A percentile compares a stretch with the other conserved stretches of the same genome.
Evolutionary conservation across 2,888 invertebrate genomes (phyloP).

Genomic region (Syrphus vitripennis): DNA sequence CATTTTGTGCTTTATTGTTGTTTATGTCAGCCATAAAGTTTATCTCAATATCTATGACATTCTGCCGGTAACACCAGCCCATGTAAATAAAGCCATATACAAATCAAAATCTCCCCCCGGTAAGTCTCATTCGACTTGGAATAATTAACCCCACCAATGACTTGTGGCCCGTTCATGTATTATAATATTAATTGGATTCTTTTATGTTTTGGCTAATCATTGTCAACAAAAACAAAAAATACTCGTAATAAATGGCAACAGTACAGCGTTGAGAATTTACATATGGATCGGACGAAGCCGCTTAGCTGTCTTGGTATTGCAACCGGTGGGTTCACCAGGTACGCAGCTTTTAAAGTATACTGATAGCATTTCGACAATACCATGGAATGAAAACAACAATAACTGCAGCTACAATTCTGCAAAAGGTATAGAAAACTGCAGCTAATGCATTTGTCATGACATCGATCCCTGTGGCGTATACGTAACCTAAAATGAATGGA

Average conservation of each 20-base stretch:
- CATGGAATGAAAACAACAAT: constrained; percentile 38
- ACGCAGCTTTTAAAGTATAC: constrained; percentile 46
- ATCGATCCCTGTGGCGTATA: constrained; percentile 42
- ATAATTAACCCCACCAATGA: constrained; percentile 56
- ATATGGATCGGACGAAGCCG: constrained; percentile 56
- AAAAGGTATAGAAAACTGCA: not conserved
- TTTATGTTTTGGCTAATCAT: constrained; percentile 23
- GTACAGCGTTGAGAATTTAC: constrained; percentile 60
- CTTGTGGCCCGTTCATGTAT: constrained; percentile 48
- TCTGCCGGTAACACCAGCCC: constrained; percentile 74
- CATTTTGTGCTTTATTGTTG: constrained; percentile 78
- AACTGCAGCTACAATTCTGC: not conserved
- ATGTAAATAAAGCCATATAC: constrained; percentile 12
- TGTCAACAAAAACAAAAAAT: not conserved
- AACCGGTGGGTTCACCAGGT: constrained; percentile 32
- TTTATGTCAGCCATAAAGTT: constrained; percentile 79
- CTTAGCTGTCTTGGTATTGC: constrained; percentile 46
- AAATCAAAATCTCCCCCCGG: constrained; percentile 52
- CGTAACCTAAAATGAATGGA: constrained; percentile 38
- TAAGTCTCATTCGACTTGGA: constrained; percentile 58
- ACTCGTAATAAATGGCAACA: constrained; percentile 41
- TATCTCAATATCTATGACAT: constrained; percentile 78
- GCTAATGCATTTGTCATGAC: not conserved
- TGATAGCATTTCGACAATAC: constrained; percentile 56
- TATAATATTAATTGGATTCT: constrained; percentile 54